phyloP scores from a whole-genome alignment of 1,140 invertebrate species.

The Amphibalanus amphitrite region DNA sequence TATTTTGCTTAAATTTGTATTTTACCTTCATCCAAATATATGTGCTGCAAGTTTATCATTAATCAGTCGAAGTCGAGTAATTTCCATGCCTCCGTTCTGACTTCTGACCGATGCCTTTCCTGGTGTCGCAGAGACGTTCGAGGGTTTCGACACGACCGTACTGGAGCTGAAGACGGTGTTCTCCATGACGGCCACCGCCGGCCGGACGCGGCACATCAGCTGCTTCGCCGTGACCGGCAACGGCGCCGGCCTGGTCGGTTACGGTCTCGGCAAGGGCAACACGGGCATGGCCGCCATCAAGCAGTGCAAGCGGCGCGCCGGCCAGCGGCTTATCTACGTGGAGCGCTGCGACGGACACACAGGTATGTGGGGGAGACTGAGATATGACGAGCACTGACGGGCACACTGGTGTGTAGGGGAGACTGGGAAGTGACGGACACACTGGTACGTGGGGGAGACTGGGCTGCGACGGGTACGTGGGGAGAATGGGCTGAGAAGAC shows the following conservation, averaged over 20 bases:
- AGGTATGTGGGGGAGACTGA: conserved; percentile 31
- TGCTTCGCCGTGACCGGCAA: conserved; percentile 70
- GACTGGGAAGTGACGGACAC: conserved; percentile 59
- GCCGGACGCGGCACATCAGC: conserved; percentile 47
- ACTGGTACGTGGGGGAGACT: conserved; percentile 42
- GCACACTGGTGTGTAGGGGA: too few species aligned
- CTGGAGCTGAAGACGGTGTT: conserved; percentile 59
- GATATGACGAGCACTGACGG: too few species aligned
- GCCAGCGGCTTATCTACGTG: conserved; percentile 62
- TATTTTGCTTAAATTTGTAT: too few species aligned
- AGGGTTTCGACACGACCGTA: conserved; percentile 70
- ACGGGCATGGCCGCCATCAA: conserved; percentile 38
- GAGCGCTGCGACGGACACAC: conserved; percentile 66
- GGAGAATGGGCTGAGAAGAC: too few species aligned
- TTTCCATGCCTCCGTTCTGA: conserved; percentile 4
- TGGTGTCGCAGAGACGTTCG: conserved; percentile 50
- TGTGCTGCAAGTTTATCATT: too few species aligned
- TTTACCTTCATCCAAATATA: too few species aligned
- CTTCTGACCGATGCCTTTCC: background rate
- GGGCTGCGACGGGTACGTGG: too few species aligned
- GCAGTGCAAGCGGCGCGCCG: conserved; percentile 68
- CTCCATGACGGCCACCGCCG: conserved; percentile 71
- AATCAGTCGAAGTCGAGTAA: too few species aligned
- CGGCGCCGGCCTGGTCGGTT: conserved; percentile 66
- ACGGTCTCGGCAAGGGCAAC: conserved; percentile 47